phyloP scores from a whole-genome alignment of 2,113 vertebrate species.

The Erinaceus europaeus region DNA sequence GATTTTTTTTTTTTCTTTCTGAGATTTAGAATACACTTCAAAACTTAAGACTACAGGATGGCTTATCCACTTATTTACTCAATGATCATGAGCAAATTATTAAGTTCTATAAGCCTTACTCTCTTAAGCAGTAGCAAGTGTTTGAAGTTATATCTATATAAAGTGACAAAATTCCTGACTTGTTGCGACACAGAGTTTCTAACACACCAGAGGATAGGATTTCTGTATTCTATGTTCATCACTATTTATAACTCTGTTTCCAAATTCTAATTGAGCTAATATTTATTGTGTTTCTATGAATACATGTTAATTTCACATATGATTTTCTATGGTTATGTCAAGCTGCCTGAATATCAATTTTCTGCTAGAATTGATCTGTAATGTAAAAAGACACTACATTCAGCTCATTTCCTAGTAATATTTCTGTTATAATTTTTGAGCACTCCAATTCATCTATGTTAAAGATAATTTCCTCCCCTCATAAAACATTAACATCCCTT shows the following conservation, averaged over 20 bases:
- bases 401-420: slow-evolving; percentile 46
- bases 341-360: not conserved
- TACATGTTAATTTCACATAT: not conserved
- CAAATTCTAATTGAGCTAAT: slow-evolving; percentile 11
- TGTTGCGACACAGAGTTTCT: no score
- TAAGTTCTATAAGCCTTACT: not conserved
- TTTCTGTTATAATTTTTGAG: slow-evolving; percentile 53
- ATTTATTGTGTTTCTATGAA: not conserved
- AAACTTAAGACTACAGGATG: not conserved
- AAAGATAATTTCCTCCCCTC: slow-evolving; percentile 79
- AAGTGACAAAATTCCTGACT: not conserved
- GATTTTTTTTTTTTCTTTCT: not conserved
- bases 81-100: not conserved
- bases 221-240: not conserved
- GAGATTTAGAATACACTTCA: not conserved
- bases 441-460: slow-evolving; percentile 75
- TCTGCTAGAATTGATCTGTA: not conserved
- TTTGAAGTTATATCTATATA: not conserved
- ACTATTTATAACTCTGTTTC: not conserved
- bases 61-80: not conserved
- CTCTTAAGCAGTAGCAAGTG: not conserved
- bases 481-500: slow-evolving; percentile 82
- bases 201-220: not conserved
- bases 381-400: not conserved
- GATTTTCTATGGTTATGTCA: not conserved